phyloP scores from a whole-genome alignment of 35 echinoderm and acorn worm species.

The Apostichopus parvimensis region DNA sequence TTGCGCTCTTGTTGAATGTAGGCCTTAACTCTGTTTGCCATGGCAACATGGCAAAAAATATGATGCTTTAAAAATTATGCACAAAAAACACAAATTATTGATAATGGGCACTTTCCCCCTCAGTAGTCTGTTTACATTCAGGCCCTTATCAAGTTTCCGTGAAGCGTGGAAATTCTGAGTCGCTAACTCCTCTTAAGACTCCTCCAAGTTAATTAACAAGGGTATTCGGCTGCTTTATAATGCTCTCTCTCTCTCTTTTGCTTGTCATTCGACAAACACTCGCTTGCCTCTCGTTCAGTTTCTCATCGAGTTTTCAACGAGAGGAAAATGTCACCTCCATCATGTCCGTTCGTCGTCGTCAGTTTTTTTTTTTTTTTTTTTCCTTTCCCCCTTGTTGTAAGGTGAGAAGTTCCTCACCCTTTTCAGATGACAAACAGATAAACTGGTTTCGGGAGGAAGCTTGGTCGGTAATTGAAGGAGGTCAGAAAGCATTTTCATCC shows the following conservation, averaged over 20 bases:
- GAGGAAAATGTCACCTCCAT: conserved; percentile 19
- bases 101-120: conserved; percentile 15
- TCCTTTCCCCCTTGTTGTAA: neutral
- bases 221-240: conserved; percentile 1
- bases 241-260: neutral
- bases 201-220: conserved; percentile 37
- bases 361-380: neutral
- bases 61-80: neutral
- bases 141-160: conserved; percentile 34
- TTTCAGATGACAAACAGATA: neutral
- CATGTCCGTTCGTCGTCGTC: neutral
- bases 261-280: neutral
- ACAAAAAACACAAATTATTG: neutral
- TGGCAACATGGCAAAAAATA: conserved; percentile 18
- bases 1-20: neutral
- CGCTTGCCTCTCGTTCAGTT: neutral
- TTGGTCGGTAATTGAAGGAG: neutral
- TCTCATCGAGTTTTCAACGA: neutral
- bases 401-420: neutral
- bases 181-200: conserved; percentile 32
- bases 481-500: neutral
- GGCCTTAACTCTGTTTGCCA: conserved; percentile 5
- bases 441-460: neutral
- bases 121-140: conserved; percentile 31
- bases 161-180: conserved; percentile 12